phyloP scores from a whole-genome alignment of 2,113 vertebrate species.

The Rhineura floridana region DNA sequence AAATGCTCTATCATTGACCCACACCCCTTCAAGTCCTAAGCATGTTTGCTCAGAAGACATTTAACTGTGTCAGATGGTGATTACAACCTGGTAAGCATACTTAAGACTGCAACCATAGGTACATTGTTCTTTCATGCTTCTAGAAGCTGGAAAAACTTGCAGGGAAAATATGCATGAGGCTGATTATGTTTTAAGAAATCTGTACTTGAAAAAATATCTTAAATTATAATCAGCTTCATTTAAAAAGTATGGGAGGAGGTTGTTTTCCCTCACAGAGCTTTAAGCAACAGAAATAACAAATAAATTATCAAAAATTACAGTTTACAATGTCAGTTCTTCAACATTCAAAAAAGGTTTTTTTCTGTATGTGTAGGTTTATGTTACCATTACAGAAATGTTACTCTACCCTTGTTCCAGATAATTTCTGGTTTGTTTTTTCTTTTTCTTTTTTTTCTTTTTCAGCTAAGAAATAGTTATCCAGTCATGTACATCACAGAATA shows the following conservation, averaged over 20 bases:
- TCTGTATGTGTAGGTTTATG: background rate
- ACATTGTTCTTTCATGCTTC: background rate
- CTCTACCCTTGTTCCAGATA: constrained; percentile 15
- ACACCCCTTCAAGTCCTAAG: background rate
- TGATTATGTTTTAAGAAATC: background rate
- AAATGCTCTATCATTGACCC: no score
- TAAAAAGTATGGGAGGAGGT: background rate
- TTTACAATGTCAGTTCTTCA: background rate
- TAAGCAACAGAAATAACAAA: background rate
- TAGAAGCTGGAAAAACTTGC: background rate
- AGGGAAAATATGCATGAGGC: background rate
- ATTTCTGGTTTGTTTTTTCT: background rate
- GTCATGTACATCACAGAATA: background rate
- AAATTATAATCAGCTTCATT: background rate
- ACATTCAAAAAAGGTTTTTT: background rate
- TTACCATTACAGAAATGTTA: background rate
- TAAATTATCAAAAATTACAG: background rate
- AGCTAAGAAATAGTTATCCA: constrained; percentile 16
- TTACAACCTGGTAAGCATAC: no score
- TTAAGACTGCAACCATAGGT: background rate
- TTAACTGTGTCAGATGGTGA: background rate
- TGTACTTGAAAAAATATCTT: background rate
- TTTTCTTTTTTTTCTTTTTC: background rate
- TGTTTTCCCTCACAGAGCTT: background rate
- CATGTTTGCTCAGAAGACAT: background rate